These are phyloP conservation scores for Drosophila mayaguana DNA, from an alignment of 2,888 invertebrate species.

Conservation along the genomic window DNA sequence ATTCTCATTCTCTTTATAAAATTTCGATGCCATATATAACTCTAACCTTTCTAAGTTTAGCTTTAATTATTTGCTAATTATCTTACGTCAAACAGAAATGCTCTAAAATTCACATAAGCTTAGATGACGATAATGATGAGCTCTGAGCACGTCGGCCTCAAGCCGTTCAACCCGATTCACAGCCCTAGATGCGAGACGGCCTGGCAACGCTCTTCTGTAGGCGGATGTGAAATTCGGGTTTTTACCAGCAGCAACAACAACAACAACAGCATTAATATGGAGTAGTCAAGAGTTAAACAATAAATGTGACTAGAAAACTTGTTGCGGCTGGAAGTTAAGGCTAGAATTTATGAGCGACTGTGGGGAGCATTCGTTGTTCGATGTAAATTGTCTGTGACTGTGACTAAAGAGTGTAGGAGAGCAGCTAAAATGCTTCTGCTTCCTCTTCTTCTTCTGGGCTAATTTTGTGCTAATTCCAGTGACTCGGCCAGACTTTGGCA, in stretches of 20 bases:
- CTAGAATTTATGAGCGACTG: constrained; percentile 62
- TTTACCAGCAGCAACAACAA: constrained; percentile 31
- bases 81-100: constrained; percentile 1
- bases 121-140: constrained; percentile 33
- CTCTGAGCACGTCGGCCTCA: constrained; percentile 6
- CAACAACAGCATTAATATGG: constrained; percentile 8
- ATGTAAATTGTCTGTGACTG: constrained; percentile 53
- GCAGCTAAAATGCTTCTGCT: constrained; percentile 26
- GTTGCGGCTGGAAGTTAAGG: constrained; percentile 53
- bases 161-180: constrained; percentile 1
- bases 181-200: constrained; percentile 8
- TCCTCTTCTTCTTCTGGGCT: constrained; percentile 20
- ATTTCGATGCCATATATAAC: not conserved
- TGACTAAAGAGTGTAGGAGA: constrained; percentile 25
- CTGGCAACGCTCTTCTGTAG: constrained; percentile 50
- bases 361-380: constrained; percentile 39
- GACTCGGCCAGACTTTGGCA: constrained; percentile 28
- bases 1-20: not conserved
- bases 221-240: constrained; percentile 67
- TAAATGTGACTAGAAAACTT: constrained; percentile 49
- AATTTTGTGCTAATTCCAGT: constrained; percentile 52
- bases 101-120: constrained; percentile 10
- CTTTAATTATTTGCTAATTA: constrained; percentile 5
- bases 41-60: not conserved
- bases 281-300: constrained; percentile 28